Evolutionary conservation across 2,888 invertebrate species (phyloP).

Genomic region (Loripinus fragilis): DNA sequence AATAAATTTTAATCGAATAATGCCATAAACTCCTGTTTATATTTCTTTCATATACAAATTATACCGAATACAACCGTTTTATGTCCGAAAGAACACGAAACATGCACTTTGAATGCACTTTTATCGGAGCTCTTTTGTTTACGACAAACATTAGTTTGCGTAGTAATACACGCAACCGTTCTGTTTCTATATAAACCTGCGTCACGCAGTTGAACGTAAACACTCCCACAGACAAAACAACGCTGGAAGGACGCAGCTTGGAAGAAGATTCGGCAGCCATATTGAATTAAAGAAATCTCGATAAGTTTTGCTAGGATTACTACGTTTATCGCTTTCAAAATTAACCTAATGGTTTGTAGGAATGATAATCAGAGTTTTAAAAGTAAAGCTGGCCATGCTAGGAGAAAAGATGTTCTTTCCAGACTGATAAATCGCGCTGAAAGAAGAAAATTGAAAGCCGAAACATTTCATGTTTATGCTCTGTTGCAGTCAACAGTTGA

Average conservation of each 20-base stretch:
- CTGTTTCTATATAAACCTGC: slow-evolving; percentile 3
- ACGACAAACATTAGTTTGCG: background rate
- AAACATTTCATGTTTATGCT: slow-evolving; percentile 54
- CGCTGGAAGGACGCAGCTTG: background rate
- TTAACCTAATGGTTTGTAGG: slow-evolving; percentile 8
- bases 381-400: background rate
- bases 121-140: slow-evolving; percentile 16
- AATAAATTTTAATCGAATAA: no score
- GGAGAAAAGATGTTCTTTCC: slow-evolving; percentile 22
- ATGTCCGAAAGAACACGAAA: no score
- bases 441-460: slow-evolving; percentile 43
- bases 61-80: no score
- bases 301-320: background rate
- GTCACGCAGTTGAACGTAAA: background rate
- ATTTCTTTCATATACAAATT: no score
- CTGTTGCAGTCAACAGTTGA: slow-evolving; percentile 51
- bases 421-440: slow-evolving; percentile 48
- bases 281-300: slow-evolving; percentile 13
- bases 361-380: background rate
- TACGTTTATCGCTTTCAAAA: background rate
- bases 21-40: no score
- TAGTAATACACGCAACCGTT: background rate
- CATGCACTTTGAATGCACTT: no score
- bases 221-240: background rate
- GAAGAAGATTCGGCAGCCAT: slow-evolving; percentile 21